Percentiles rank a stretch among this genome's conserved stretches.
phyloP scores from a whole-genome alignment of 92 coral and sea anemone species.

The Parazoanthus darwini region DNA sequence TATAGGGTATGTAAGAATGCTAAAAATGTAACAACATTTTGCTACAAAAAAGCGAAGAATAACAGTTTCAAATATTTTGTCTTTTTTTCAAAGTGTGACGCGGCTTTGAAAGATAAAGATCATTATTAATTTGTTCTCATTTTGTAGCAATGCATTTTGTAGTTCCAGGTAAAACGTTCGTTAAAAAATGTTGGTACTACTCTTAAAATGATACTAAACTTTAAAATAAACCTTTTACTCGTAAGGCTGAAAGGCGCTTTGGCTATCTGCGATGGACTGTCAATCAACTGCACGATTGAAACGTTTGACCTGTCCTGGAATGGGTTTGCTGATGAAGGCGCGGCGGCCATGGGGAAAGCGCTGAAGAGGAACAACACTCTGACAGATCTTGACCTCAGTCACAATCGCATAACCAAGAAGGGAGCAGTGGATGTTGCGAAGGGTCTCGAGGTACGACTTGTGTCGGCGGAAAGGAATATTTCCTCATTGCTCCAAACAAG shows the following conservation, averaged over 20 bases:
- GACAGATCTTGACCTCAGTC: constrained; percentile 65
- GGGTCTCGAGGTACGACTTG: constrained; percentile 48
- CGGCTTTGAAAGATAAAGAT: no score
- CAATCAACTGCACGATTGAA: constrained; percentile 56
- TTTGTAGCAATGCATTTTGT: no score
- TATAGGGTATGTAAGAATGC: no score
- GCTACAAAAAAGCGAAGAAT: no score
- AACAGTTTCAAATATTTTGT: no score
- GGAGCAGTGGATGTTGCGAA: constrained; percentile 66
- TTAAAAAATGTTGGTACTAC: no score
- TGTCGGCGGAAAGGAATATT: not conserved
- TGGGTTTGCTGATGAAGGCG: constrained; percentile 89
- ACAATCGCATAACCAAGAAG: constrained; percentile 64
- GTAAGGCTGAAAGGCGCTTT: constrained; percentile 64
- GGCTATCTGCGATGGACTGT: constrained; percentile 77
- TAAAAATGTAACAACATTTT: no score
- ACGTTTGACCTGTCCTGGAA: constrained; percentile 81
- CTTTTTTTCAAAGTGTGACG: no score
- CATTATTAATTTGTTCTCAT: no score
- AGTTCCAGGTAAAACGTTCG: no score
- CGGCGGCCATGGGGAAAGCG: constrained; percentile 77
- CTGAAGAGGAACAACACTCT: constrained; percentile 66
- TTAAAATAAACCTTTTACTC: not conserved
- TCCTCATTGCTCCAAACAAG: no score
- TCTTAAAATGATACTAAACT: no score